These are phyloP conservation scores for Laodelphax striatellus DNA, from an alignment of 1,140 invertebrate genomes.

Conservation along the genomic window DNA sequence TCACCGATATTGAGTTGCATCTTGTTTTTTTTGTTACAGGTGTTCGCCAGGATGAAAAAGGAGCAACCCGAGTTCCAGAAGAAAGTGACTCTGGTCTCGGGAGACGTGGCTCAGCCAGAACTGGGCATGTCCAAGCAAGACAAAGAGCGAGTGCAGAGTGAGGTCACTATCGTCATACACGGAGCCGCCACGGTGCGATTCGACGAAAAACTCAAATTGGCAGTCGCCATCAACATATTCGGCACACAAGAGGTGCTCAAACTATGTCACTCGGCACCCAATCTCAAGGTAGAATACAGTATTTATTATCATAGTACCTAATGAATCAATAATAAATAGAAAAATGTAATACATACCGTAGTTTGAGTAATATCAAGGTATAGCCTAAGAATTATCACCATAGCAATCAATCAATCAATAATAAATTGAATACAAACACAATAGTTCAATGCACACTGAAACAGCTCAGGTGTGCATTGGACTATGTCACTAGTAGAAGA, in stretches of 20 bases:
- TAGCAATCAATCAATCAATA: too few relatives aligned
- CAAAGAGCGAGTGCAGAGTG: slow-evolving; percentile 32
- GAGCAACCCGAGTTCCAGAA: not conserved
- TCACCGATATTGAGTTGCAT: not conserved
- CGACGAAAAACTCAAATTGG: slow-evolving; percentile 51
- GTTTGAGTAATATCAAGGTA: too few relatives aligned
- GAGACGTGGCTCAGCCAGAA: slow-evolving; percentile 37
- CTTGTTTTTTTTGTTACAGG: not conserved
- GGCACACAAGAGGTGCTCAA: slow-evolving; percentile 48
- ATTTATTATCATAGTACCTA: too few relatives aligned
- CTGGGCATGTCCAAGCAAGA: slow-evolving; percentile 38
- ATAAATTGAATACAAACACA: too few relatives aligned
- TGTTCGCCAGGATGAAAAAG: too few relatives aligned
- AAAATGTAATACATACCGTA: slow-evolving; percentile 51
- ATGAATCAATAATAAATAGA: too few relatives aligned
- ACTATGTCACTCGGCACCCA: too few relatives aligned
- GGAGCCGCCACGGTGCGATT: slow-evolving; percentile 57
- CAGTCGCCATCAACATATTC: slow-evolving; percentile 54
- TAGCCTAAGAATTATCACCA: too few relatives aligned
- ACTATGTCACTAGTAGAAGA: too few relatives aligned
- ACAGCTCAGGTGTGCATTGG: too few relatives aligned
- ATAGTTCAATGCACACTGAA: too few relatives aligned
- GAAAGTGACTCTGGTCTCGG: slow-evolving; percentile 33
- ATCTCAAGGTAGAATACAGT: too few relatives aligned
- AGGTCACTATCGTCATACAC: slow-evolving; percentile 57